phyloP scores from a whole-genome alignment of 2,888 invertebrate genomes.

The Psococerastis gibbosa region DNA sequence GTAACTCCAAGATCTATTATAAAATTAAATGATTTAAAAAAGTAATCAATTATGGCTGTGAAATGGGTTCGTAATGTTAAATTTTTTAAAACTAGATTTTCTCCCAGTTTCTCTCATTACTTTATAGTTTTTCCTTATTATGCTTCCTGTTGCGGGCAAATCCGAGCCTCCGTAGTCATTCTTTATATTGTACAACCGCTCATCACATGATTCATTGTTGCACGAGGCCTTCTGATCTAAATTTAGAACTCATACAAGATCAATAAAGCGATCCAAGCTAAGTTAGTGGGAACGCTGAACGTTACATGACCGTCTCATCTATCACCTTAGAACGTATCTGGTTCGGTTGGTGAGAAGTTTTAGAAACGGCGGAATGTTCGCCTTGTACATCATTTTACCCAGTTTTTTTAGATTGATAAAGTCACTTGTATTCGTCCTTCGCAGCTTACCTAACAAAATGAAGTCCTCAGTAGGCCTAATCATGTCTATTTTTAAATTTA shows the following conservation, averaged over 20 bases:
- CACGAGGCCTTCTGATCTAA: not conserved
- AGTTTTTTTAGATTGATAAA: too few species aligned
- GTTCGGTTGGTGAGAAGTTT: too few species aligned
- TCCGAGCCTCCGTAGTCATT: not conserved
- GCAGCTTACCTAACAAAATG: constrained; percentile 8
- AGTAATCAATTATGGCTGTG: too few species aligned
- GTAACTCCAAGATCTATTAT: too few species aligned
- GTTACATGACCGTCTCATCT: too few species aligned
- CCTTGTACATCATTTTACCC: too few species aligned
- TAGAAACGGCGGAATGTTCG: too few species aligned
- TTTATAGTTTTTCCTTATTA: not conserved
- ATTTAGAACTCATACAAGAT: constrained; percentile 9
- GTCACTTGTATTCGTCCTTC: constrained; percentile 8
- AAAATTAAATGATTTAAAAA: too few species aligned
- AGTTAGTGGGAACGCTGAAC: too few species aligned
- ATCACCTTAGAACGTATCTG: too few species aligned
- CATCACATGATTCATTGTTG: constrained; percentile 1
- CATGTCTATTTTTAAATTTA: constrained; percentile 7
- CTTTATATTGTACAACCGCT: not conserved
- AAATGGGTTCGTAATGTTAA: too few species aligned
- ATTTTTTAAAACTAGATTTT: too few species aligned
- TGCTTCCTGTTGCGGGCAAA: not conserved
- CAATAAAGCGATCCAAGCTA: constrained; percentile 1
- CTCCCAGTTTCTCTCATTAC: not conserved
- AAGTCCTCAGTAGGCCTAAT: constrained; percentile 6